Conservation (phyloP, 1,140 invertebrate species). For the Heliconius hewitsoni region DNA sequence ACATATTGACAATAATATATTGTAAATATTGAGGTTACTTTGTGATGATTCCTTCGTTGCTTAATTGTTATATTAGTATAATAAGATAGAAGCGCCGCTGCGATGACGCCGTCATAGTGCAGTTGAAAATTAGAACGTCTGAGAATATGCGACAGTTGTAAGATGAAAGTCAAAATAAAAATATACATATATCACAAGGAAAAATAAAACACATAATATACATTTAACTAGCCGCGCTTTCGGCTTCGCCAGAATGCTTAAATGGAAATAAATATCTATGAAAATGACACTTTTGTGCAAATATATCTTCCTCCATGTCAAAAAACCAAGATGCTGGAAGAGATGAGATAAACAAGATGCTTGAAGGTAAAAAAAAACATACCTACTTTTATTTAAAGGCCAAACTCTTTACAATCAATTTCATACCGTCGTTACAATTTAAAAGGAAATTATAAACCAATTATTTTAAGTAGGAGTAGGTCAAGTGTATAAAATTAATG, state of each 20-base stretch:
- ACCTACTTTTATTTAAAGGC: neutral
- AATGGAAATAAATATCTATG: too few species aligned
- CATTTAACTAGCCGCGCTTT: too few species aligned
- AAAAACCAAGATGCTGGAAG: neutral
- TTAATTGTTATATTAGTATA: neutral
- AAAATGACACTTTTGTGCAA: neutral
- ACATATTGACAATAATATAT: neutral
- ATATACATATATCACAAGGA: too few species aligned
- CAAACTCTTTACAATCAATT: slow-evolving; percentile 7
- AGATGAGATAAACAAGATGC: neutral
- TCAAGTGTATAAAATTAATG: slow-evolving; percentile 13
- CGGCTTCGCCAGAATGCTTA: too few species aligned
- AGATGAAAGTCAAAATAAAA: too few species aligned
- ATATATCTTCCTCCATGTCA: neutral
- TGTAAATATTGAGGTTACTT: neutral
- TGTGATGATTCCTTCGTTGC: neutral
- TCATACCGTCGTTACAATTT: slow-evolving; percentile 5
- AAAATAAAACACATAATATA: too few species aligned
- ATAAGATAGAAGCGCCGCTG: too few species aligned
- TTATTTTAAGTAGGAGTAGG: slow-evolving; percentile 14
- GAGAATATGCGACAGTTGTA: too few species aligned
- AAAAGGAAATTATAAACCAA: slow-evolving; percentile 9
- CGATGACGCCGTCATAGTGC: too few species aligned
- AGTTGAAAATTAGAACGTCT: too few species aligned
- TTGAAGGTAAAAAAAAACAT: neutral